Base-by-base conservation (phyloP, 2,113 vertebrate species). In the Larimichthys crocea region DNA sequence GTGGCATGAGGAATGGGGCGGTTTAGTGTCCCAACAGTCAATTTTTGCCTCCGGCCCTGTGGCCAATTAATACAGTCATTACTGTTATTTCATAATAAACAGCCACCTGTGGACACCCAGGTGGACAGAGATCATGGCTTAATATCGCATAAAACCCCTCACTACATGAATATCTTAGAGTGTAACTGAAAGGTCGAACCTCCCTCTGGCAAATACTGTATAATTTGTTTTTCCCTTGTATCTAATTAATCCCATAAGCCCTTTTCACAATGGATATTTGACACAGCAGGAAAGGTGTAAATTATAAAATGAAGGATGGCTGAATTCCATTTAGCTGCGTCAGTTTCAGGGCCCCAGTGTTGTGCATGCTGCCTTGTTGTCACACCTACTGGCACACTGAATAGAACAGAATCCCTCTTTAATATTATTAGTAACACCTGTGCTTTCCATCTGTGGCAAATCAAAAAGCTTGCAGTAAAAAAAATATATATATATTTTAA, bases 101-200 rank as follows among this genome's bases (percentile, higher is more conserved):
- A 40, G 3, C 11, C 63, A 52, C 26, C 71, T 76, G 55, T 55
- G 61, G 53, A 65, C 35, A 71, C 66, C 62, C 26, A 24, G n/a
- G n/a, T 59, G 22, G 46, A 17, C 17, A 26, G 66, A 52, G 9
- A 48, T 20, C 35, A 68, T 19, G 17, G 29, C 61, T 57, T 46
- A 11, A 46, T 31, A 62, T 10, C 56, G 20, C 48, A 44, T 10
- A 44, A 60, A 70, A 42, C 12, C 14, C n/a, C n/a, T 52, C 0
- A 3, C 3, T 1, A 26, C 26, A 73, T 42, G 8, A 65, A 35
- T 20, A 69, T 12, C 2, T 57, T 60, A 15, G 6, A 52, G 22
- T 53, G 10, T 10, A 71, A 46, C 9, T 73, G 42, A 20, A 70
- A 11, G 29, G 40, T 67, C 5, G 10, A 57, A 31, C 40, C 1